Base-by-base conservation (phyloP, 2,113 vertebrate genomes). In the Epinephelus fuscoguttatus region DNA sequence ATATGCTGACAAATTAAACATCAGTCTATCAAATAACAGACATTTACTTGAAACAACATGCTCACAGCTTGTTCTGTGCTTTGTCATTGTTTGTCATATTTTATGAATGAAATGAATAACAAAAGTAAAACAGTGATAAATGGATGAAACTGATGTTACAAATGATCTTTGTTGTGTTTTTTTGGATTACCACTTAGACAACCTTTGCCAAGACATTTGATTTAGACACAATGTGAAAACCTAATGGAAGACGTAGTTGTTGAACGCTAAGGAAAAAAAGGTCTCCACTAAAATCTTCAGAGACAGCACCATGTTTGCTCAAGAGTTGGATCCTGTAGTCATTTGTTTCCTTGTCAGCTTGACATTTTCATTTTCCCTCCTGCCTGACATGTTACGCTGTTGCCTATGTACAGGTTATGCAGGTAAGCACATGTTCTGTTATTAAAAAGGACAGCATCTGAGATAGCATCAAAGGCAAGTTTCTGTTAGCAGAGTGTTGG, bases 341-440 rank as follows among this genome's bases (percentile, higher is more conserved):
- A 45, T 50, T 62, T n/a, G 49, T 63, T 59, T 37, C 2, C 8
- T 19, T 27, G n/a, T 81, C 30, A 42, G 11, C 13, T 47, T 23
- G 3, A 30, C 23, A 27, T 17, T 70, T 71, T 66, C n/a, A 57
- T 59, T 66, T 70, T 59, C 74, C 19, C 13, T 72, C 3, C 23
- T 60, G 63, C 30, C 21, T 68, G 7, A 67, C 8, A 60, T 25
- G 27, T 27, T 50, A 1, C 23, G 23, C 25, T 25, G 11, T 10
- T 30, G 17, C 74, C 30, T n/a, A 73, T 1, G 1, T 12, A 14
- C 19, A 23, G 30, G 3, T 30, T 8, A n/a, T 33, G 14, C 56
- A 75, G 9, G 64, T 45, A 56, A 55, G 71, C 71, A 62, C 56
- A 55, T 23, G 56, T 42, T 49, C 27, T 30, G 67, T 52, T 70